Evolutionary conservation across 2,888 invertebrate genomes (phyloP).

Genomic region (Ctenicera cuprea): DNA sequence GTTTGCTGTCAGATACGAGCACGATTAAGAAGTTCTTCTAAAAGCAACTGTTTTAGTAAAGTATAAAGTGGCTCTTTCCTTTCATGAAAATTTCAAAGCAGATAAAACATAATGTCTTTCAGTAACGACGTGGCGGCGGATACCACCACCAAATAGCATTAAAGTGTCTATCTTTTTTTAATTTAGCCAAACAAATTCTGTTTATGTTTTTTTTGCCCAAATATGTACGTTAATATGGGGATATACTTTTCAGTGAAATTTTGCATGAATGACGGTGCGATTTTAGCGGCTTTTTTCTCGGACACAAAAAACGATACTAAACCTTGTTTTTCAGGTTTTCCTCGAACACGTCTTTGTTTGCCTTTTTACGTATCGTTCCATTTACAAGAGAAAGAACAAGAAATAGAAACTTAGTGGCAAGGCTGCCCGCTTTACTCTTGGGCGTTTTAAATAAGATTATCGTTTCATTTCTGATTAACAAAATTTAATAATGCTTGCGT

Average conservation of each 20-base stretch:
- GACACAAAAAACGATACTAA: conserved; percentile 3
- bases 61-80: conserved; percentile 35
- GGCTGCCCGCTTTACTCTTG: not conserved
- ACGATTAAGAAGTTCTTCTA: conserved; percentile 44
- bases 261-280: conserved; percentile 6
- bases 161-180: conserved; percentile 14
- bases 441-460: not conserved
- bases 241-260: conserved; percentile 8
- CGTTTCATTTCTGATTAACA: not conserved
- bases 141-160: conserved; percentile 19
- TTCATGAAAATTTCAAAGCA: conserved; percentile 35
- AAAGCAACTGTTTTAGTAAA: conserved; percentile 39
- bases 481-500: too few relatives aligned
- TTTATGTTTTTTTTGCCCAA: conserved; percentile 7
- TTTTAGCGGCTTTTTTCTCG: not conserved
- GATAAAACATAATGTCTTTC: conserved; percentile 31
- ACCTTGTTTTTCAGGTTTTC: conserved; percentile 16
- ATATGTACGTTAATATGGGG: not conserved
- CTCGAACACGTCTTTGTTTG: conserved; percentile 20
- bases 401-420: not conserved
- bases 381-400: conserved; percentile 14
- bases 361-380: conserved; percentile 8
- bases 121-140: conserved; percentile 4
- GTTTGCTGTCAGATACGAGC: conserved; percentile 39
- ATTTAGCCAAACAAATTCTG: conserved; percentile 14